These are phyloP conservation scores for Cosmorhoe ocellata DNA, from an alignment of 2,888 invertebrate species.

Conservation along the genomic window DNA sequence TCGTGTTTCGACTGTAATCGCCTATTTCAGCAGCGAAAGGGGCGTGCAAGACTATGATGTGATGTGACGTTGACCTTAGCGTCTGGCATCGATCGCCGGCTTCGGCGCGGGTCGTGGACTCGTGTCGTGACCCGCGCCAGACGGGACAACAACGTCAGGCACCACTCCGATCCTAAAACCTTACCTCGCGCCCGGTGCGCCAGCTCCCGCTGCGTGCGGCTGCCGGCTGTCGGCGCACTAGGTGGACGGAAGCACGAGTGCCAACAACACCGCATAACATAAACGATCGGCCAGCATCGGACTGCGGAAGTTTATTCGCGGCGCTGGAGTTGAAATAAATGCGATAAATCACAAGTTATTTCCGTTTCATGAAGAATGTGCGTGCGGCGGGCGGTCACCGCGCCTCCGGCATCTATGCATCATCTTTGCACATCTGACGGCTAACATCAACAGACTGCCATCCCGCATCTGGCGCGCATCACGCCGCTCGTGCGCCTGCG, in stretches of 20 bases:
- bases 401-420: not conserved
- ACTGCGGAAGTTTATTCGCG: conserved; percentile 8
- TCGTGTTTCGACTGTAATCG: no score
- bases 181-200: no score
- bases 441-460: not conserved
- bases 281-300: conserved; percentile 5
- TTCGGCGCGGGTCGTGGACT: conserved; percentile 3
- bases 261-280: conserved; percentile 1
- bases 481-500: conserved; percentile 10
- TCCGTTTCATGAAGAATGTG: not conserved
- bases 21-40: no score
- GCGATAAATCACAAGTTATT: conserved; percentile 1
- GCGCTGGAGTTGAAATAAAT: conserved; percentile 1
- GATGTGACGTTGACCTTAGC: not conserved
- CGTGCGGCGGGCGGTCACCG: no score
- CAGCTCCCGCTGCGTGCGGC: no score
- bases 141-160: conserved; percentile 3
- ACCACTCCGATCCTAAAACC: not conserved
- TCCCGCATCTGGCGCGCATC: conserved; percentile 2
- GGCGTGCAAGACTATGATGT: no score
- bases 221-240: not conserved
- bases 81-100: conserved; percentile 8
- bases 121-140: conserved; percentile 4
- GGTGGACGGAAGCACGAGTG: conserved; percentile 4
- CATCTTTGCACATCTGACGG: not conserved